Evolutionary conservation across 2,797 vertebrate species (phyloP).

Genomic region (Leptodactylus fallax): DNA sequence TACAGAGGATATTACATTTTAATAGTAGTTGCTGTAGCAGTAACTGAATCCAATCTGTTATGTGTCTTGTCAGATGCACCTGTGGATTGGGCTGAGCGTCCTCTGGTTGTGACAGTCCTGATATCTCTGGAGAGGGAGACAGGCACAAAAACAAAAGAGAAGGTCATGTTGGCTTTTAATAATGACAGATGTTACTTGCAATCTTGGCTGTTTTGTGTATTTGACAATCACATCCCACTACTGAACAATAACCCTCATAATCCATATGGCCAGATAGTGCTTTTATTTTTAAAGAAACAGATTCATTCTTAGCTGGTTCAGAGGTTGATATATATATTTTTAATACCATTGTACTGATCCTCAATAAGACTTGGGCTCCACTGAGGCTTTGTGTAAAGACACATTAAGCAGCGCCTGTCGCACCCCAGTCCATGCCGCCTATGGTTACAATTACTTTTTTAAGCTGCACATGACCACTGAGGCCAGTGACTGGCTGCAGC

Average conservation of each 20-base stretch:
- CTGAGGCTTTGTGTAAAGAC: too few species aligned
- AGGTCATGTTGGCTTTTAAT: not conserved
- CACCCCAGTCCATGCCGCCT: too few species aligned
- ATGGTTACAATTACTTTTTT: too few species aligned
- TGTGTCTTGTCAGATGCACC: slow-evolving; percentile 9
- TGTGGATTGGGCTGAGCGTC: slow-evolving; percentile 21
- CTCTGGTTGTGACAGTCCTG: slow-evolving; percentile 50
- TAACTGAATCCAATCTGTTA: not conserved
- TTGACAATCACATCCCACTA: not conserved
- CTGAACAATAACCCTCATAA: not conserved
- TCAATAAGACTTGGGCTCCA: too few species aligned
- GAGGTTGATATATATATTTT: too few species aligned
- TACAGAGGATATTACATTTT: not conserved
- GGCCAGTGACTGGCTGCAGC: too few species aligned
- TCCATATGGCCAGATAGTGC: slow-evolving; percentile 1
- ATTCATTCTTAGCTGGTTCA: not conserved
- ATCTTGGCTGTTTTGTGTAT: not conserved
- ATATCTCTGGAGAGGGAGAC: not conserved
- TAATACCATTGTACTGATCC: too few species aligned
- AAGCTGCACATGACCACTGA: too few species aligned
- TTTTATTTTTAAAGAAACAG: not conserved
- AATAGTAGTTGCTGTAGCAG: not conserved
- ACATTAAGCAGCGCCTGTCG: too few species aligned
- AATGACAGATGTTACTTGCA: slow-evolving; percentile 32
- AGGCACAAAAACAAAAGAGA: not conserved